Percentiles rank a stretch among this genome's conserved stretches.
These are phyloP conservation scores for Erannis defoliaria DNA, from an alignment of 2,888 invertebrate genomes.

Conservation along the genomic window DNA sequence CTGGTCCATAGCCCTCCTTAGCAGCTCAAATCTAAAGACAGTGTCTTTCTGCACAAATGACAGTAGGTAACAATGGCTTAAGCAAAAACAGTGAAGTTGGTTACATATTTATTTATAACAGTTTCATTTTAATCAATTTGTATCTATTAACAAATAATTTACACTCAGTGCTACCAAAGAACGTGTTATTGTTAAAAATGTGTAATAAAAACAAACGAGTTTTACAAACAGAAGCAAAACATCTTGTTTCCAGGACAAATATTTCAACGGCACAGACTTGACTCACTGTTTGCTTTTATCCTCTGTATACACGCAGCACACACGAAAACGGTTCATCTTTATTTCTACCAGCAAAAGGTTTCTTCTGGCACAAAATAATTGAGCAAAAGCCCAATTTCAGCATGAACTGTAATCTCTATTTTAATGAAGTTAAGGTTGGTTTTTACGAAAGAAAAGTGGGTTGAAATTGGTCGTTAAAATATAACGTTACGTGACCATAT, in stretches of 20 bases:
- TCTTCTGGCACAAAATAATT: not conserved
- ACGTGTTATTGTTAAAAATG: not conserved
- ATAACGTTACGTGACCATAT: conserved; percentile 31
- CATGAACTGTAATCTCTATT: conserved; percentile 13
- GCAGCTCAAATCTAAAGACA: too few species aligned
- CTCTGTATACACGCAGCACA: conserved; percentile 27
- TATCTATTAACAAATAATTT: too few species aligned
- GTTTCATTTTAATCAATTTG: too few species aligned
- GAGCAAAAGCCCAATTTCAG: not conserved
- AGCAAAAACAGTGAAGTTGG: too few species aligned
- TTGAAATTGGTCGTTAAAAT: conserved; percentile 19
- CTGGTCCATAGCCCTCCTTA: too few species aligned
- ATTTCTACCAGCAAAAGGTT: not conserved
- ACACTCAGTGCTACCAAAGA: not conserved
- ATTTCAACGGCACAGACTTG: conserved; percentile 27
- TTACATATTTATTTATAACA: too few species aligned
- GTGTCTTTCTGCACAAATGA: too few species aligned
- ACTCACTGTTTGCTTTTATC: conserved; percentile 34
- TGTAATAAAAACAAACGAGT: conserved; percentile 5
- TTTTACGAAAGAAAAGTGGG: not conserved
- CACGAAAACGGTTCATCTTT: conserved; percentile 6
- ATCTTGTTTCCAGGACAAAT: conserved; percentile 28
- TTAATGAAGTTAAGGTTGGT: not conserved
- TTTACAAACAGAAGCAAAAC: conserved; percentile 22
- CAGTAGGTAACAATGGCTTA: too few species aligned